Evolutionary conservation across 2,888 invertebrate genomes (phyloP).

Genomic region (Nomada fucata): DNA sequence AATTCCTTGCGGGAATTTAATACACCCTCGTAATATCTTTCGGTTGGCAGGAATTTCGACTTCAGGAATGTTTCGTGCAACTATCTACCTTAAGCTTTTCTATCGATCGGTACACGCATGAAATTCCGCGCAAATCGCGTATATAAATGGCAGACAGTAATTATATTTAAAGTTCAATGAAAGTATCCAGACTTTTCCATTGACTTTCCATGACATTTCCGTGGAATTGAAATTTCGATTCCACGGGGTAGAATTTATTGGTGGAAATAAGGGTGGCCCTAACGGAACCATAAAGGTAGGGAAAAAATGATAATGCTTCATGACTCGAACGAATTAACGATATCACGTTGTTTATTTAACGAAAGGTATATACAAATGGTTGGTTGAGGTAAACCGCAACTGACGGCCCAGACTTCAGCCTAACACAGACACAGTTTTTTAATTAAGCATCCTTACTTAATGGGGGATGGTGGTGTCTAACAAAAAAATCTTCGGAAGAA

Average conservation of each 20-base stretch:
- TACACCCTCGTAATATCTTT: slow-evolving; percentile 47
- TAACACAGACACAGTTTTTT: background rate
- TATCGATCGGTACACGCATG: slow-evolving; percentile 1
- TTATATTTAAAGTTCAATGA: background rate
- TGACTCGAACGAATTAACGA: background rate
- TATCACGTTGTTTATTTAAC: background rate
- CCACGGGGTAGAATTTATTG: background rate
- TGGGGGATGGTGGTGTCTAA: background rate
- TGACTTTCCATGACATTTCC: slow-evolving; percentile 1
- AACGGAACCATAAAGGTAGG: background rate
- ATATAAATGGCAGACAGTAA: background rate
- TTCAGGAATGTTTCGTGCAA: background rate
- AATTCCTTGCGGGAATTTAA: slow-evolving; percentile 57
- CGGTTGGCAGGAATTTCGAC: slow-evolving; percentile 33
- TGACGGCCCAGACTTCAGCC: background rate
- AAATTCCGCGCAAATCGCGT: background rate
- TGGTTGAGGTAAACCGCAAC: background rate
- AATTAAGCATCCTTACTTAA: background rate
- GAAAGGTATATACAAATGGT: background rate
- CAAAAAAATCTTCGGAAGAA: background rate
- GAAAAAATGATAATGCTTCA: background rate
- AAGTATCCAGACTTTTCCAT: slow-evolving; percentile 11
- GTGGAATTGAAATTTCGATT: slow-evolving; percentile 30
- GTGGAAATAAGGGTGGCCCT: background rate
- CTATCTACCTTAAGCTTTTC: slow-evolving; percentile 10